Percentiles rank a stretch among this genome's conserved stretches.
These are phyloP conservation scores for Pomatostomus ruficeps DNA, from an alignment of 2,113 vertebrate genomes.

Conservation along the genomic window DNA sequence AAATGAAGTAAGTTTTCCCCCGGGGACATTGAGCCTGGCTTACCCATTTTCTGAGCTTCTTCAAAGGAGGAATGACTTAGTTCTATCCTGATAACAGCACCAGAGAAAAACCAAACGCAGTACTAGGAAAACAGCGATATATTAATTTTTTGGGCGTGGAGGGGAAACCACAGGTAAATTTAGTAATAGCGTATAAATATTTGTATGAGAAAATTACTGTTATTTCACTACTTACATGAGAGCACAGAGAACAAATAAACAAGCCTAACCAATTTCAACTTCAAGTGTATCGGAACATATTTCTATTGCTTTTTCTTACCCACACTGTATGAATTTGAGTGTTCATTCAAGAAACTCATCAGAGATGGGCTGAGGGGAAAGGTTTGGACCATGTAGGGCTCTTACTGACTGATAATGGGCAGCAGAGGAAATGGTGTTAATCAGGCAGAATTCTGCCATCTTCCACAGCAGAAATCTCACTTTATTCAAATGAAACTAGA, in stretches of 20 bases:
- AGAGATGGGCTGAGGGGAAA: not conserved
- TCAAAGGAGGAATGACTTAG: conserved; percentile 43
- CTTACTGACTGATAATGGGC: not conserved
- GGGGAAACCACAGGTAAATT: conserved; percentile 28
- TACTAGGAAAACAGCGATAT: not conserved
- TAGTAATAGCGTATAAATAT: not conserved
- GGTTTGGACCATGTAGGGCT: not conserved
- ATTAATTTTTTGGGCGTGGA: conserved; percentile 1
- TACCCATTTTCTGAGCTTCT: conserved; percentile 63
- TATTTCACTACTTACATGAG: conserved; percentile 6
- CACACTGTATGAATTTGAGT: not conserved
- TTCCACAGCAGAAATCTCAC: not conserved
- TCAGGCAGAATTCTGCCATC: not conserved
- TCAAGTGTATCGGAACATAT: not conserved
- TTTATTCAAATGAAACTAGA: not conserved
- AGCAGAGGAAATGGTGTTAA: not conserved
- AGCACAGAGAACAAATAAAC: not conserved
- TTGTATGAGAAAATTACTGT: not conserved
- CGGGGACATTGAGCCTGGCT: conserved; percentile 42
- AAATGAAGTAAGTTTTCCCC: conserved; percentile 68
- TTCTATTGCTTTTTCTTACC: not conserved
- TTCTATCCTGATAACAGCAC: conserved; percentile 33
- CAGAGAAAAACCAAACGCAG: conserved; percentile 15
- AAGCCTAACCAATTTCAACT: not conserved
- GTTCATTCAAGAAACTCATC: not conserved